A percentile compares a stretch with the other conserved stretches of the same genome.
phyloP scores from a whole-genome alignment of 2,888 invertebrate species.

The Sipunculus nudus region DNA sequence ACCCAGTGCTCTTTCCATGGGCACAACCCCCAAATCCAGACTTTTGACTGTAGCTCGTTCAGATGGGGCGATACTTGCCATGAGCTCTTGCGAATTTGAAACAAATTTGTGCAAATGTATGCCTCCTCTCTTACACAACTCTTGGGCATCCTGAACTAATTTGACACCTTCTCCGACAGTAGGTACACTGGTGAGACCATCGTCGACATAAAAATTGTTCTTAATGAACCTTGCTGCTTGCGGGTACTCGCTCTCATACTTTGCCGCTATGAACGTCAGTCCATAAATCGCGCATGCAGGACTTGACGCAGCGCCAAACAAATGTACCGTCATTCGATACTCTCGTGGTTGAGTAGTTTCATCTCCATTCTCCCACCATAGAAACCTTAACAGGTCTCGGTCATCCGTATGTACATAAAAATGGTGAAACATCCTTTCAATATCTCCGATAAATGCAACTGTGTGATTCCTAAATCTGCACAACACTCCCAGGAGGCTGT shows the following conservation, averaged over 20 bases:
- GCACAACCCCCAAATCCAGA: not conserved
- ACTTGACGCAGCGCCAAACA: conserved; percentile 20
- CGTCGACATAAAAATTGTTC: conserved; percentile 18
- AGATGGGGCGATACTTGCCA: not conserved
- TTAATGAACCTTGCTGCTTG: not conserved
- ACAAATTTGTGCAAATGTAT: conserved; percentile 16
- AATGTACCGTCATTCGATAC: conserved; percentile 25
- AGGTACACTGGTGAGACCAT: conserved; percentile 9
- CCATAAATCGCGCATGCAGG: conserved; percentile 21
- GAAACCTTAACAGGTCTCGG: conserved; percentile 19
- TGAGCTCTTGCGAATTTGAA: conserved; percentile 1
- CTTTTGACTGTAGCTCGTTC: not conserved
- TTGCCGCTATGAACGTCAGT: conserved; percentile 4
- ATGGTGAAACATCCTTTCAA: conserved; percentile 27
- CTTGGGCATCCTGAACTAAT: not conserved
- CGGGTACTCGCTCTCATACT: not conserved
- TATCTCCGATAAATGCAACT: conserved; percentile 24
- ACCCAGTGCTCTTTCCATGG: conserved; percentile 14
- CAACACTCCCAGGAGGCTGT: conserved; percentile 24
- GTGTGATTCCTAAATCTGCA: conserved; percentile 16
- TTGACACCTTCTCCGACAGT: conserved; percentile 4
- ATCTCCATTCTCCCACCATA: conserved; percentile 22
- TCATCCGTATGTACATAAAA: conserved; percentile 13
- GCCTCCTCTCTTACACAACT: conserved; percentile 2
- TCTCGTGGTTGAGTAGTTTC: not conserved